Percentiles rank a stretch among this genome's conserved stretches.
Conservation (phyloP, 2,113 vertebrate genomes). For the Redunca redunca region DNA sequence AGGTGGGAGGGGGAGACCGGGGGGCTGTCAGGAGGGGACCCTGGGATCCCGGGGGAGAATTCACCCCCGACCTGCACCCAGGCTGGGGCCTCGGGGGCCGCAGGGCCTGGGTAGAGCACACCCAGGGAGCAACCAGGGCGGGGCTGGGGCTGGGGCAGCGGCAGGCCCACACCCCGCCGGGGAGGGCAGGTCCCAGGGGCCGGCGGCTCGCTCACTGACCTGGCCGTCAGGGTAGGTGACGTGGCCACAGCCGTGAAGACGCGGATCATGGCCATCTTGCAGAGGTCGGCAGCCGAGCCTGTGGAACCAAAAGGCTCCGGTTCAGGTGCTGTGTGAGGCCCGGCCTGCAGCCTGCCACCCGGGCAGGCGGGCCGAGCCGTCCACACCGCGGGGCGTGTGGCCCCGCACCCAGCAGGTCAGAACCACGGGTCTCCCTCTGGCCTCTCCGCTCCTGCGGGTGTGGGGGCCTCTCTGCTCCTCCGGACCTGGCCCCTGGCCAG, state of each 20-base stretch:
- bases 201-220: conserved; percentile 78
- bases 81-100: not conserved
- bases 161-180: not conserved
- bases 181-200: not conserved
- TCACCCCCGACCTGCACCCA: too few species aligned
- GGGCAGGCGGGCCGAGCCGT: accelerated
- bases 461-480: not conserved
- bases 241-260: conserved; percentile 84
- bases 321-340: not conserved
- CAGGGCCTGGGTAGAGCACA: not conserved
- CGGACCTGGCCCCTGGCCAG: not conserved
- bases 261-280: conserved; percentile 93
- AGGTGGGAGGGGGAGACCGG: not conserved
- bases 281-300: conserved; percentile 95
- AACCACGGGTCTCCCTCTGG: not conserved
- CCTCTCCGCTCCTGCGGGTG: not conserved
- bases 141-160: accelerated
- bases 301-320: not conserved
- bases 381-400: accelerated
- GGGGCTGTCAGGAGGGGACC: not conserved
- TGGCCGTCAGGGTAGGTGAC: conserved; percentile 84
- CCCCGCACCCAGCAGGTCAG: accelerated
- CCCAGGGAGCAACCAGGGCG: accelerated
- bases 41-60: not conserved
- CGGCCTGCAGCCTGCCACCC: accelerated